phyloP scores from a whole-genome alignment of 2,888 invertebrate species.

The Rhimphoctona megacephalus region DNA sequence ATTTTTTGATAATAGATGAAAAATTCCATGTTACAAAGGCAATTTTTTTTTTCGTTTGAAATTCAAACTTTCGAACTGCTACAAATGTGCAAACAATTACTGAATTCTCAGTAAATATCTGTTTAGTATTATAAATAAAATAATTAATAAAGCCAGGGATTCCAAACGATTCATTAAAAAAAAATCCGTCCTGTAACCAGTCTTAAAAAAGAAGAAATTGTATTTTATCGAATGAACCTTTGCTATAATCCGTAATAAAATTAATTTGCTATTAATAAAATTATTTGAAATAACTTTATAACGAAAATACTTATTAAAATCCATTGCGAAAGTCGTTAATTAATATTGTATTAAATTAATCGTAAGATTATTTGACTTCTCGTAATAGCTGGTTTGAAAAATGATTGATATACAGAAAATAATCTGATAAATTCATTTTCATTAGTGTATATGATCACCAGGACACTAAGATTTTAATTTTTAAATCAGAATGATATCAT shows the following conservation, averaged over 20 bases:
- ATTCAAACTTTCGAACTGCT: too few species aligned
- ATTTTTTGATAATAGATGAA: background rate
- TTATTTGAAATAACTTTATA: background rate
- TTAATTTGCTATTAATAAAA: too few species aligned
- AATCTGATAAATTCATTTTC: background rate
- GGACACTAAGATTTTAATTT: background rate
- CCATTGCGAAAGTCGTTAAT: background rate
- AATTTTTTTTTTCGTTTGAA: background rate
- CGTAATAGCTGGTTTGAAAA: background rate
- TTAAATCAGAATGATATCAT: background rate
- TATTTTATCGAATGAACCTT: too few species aligned
- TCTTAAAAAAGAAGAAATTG: too few species aligned
- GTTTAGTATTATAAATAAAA: too few species aligned
- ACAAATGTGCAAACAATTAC: too few species aligned
- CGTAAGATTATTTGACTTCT: background rate
- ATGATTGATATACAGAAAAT: background rate
- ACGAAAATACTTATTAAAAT: background rate
- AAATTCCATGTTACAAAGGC: background rate
- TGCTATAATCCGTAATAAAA: too few species aligned
- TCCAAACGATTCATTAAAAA: too few species aligned
- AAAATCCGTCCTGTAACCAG: too few species aligned
- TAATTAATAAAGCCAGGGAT: too few species aligned
- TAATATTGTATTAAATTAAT: background rate
- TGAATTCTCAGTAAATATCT: too few species aligned
- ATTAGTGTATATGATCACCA: background rate